These are phyloP conservation scores for Anthonomus grandis DNA, from an alignment of 1,140 invertebrate species.

Conservation along the genomic window DNA sequence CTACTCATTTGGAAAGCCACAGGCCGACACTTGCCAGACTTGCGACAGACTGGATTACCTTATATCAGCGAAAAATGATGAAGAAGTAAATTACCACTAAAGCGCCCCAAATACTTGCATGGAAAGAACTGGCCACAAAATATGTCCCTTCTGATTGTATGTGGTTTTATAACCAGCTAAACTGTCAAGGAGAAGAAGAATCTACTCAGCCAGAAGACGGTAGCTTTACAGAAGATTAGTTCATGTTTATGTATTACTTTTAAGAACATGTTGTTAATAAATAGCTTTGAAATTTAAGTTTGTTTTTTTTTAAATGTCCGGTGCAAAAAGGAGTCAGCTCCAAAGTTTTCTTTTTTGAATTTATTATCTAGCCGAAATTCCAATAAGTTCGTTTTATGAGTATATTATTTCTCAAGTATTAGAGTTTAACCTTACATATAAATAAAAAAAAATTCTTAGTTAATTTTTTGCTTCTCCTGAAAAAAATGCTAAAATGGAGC, in stretches of 20 bases:
- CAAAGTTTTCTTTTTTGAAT: too few relatives aligned
- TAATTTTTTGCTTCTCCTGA: not conserved
- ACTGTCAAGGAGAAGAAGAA: not conserved
- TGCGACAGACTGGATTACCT: constrained; percentile 25
- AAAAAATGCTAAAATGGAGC: not conserved
- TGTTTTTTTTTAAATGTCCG: not conserved
- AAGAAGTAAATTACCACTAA: constrained; percentile 1
- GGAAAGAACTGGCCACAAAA: too few relatives aligned
- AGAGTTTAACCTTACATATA: not conserved
- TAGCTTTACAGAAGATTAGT: not conserved
- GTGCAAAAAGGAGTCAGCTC: too few relatives aligned
- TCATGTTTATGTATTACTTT: not conserved
- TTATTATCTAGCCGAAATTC: too few relatives aligned
- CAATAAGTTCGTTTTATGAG: not conserved
- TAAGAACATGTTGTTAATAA: not conserved
- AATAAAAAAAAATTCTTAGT: too few relatives aligned
- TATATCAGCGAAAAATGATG: constrained; percentile 11
- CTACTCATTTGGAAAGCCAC: constrained; percentile 16
- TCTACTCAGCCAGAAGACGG: too few relatives aligned
- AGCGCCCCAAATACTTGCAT: not conserved
- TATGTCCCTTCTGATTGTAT: too few relatives aligned
- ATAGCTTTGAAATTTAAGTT: not conserved
- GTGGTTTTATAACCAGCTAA: too few relatives aligned
- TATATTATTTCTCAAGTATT: not conserved
- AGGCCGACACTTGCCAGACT: constrained; percentile 22